Percentiles rank a stretch among this genome's conserved stretches.
These are phyloP conservation scores for Penaeus chinensis DNA, from an alignment of 1,140 invertebrate genomes.

Conservation along the genomic window DNA sequence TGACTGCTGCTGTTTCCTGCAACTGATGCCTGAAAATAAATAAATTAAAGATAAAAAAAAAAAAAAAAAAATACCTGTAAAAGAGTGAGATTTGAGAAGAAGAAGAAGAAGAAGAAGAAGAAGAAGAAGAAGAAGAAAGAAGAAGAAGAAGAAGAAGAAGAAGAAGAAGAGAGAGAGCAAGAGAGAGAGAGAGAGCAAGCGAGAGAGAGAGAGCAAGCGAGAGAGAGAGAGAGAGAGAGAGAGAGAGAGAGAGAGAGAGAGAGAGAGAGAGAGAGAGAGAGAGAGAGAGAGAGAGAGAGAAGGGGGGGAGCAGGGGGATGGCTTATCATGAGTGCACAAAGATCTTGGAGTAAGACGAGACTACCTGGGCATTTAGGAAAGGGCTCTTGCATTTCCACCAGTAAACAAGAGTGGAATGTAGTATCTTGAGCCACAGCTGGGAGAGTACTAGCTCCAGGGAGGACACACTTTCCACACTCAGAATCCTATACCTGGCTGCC, in stretches of 20 bases:
- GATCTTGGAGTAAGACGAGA: not conserved
- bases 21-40: conserved; percentile 38
- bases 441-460: too few relatives aligned
- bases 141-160: not conserved
- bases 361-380: too few relatives aligned
- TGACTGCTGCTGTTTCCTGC: conserved; percentile 52
- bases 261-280: not conserved
- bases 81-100: not conserved
- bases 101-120: not conserved
- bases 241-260: not conserved
- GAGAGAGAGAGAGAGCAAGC: not conserved
- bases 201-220: not conserved
- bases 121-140: not conserved
- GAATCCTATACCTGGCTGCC: too few relatives aligned
- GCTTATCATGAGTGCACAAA: too few relatives aligned
- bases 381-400: too few relatives aligned
- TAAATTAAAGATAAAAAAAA: not conserved
- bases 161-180: too few relatives aligned
- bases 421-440: too few relatives aligned
- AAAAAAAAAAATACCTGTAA: not conserved
- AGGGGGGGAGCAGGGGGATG: not conserved
- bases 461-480: too few relatives aligned
- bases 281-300: not conserved
- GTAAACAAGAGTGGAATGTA: not conserved
- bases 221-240: not conserved